Conservation (phyloP, 2,113 vertebrate species). For the Numida meleagris region DNA sequence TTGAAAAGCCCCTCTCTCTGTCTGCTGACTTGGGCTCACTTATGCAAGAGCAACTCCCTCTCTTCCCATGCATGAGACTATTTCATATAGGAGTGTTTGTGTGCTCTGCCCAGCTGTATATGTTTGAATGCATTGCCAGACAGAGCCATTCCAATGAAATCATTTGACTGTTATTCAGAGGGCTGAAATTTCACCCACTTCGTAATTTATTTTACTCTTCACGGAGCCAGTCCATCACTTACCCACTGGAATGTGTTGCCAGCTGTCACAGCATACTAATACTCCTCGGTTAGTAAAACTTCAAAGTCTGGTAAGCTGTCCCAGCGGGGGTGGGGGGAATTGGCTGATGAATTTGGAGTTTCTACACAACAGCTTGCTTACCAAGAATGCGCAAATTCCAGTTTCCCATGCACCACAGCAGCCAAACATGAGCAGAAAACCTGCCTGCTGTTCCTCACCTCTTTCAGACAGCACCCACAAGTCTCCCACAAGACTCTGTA, state of each 20-base stretch:
- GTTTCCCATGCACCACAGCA: neutral
- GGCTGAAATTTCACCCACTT: conserved; percentile 65
- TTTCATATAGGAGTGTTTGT: conserved; percentile 1
- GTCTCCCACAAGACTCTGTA: neutral
- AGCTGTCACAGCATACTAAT: conserved; percentile 43
- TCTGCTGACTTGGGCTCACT: rapidly evolving
- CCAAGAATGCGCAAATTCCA: neutral
- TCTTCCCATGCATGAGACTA: neutral
- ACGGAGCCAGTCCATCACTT: conserved; percentile 45
- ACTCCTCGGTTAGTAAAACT: conserved; percentile 9
- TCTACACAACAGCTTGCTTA: neutral
- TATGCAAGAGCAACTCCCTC: neutral
- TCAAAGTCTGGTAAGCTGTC: conserved; percentile 32
- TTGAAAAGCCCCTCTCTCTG: neutral
- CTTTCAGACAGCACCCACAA: neutral
- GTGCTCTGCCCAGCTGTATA: conserved; percentile 43
- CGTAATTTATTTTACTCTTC: conserved; percentile 54
- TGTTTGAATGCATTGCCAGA: conserved; percentile 39
- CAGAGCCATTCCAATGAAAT: conserved; percentile 64
- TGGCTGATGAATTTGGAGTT: conserved; percentile 13
- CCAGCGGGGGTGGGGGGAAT: neutral
- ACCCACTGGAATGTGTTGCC: conserved; percentile 55
- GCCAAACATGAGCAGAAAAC: neutral
- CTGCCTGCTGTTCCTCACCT: neutral
- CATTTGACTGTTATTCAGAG: conserved; percentile 56